Conservation (phyloP, 2,797 vertebrate genomes). For the Ambastaia sidthimunki region DNA sequence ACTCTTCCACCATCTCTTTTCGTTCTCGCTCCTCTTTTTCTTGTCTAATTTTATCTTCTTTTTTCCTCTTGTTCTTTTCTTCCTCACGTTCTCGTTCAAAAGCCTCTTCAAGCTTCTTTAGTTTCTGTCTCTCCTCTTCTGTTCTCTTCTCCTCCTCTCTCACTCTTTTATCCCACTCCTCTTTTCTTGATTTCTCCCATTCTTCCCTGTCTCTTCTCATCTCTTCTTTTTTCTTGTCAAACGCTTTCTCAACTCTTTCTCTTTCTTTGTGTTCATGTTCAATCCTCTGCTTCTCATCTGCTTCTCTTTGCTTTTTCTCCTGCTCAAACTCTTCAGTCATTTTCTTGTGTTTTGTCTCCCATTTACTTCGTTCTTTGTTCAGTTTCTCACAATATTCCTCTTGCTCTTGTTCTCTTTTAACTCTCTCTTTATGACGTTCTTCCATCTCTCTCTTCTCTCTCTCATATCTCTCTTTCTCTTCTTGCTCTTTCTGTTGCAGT, state of each 20-base stretch:
- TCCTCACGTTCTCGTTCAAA: background rate
- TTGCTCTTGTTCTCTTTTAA: background rate
- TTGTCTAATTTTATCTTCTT: no score
- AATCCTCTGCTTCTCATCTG: background rate
- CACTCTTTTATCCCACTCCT: no score
- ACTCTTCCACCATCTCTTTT: no score
- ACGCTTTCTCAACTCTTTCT: background rate
- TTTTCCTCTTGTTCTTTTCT: no score
- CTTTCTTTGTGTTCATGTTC: background rate
- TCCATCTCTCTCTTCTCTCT: background rate
- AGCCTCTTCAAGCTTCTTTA: background rate
- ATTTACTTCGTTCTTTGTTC: no score
- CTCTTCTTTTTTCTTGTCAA: background rate
- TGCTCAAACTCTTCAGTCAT: background rate
- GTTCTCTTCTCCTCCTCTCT: background rate
- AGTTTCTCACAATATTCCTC: no score
- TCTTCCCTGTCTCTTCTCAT: background rate
- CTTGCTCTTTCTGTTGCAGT: background rate
- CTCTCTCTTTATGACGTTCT: background rate
- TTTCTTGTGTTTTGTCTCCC: background rate
- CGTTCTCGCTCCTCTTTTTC: no score
- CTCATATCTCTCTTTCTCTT: background rate
- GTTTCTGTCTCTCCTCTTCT: background rate
- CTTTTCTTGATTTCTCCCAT: background rate
- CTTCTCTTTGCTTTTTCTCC: background rate